A percentile compares a stretch with the other conserved stretches of the same genome.
Evolutionary conservation across 1,140 invertebrate species (phyloP).

Genomic region (Triops longicaudatus): DNA sequence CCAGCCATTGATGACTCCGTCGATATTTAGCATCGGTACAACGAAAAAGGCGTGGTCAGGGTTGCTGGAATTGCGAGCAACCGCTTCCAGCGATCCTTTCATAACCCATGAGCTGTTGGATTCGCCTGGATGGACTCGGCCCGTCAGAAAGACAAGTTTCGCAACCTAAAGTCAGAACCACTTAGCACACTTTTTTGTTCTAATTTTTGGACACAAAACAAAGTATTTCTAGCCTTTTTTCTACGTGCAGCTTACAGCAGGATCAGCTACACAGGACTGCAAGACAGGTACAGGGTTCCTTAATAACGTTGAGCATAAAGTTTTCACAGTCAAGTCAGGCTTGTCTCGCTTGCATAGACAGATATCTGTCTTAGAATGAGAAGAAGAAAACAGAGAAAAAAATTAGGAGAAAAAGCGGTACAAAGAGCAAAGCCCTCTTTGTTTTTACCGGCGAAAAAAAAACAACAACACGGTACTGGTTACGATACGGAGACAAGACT

Average conservation of each 20-base stretch:
- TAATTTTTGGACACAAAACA: not conserved
- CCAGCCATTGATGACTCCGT: conserved; percentile 82
- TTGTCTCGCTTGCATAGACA: conserved; percentile 19
- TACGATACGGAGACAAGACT: conserved; percentile 32
- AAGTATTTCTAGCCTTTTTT: not conserved
- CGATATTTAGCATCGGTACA: conserved; percentile 78
- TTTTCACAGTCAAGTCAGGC: conserved; percentile 6
- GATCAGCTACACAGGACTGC: not conserved
- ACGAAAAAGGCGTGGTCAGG: conserved; percentile 71
- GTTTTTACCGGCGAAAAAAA: not conserved
- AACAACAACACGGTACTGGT: not conserved
- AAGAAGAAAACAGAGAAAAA: conserved; percentile 25
- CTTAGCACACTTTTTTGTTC: not conserved
- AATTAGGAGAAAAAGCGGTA: not conserved
- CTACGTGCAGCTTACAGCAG: not conserved
- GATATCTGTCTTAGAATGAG: conserved; percentile 22
- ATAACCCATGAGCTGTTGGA: conserved; percentile 83
- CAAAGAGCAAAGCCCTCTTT: not conserved
- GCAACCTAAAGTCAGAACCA: conserved; percentile 43
- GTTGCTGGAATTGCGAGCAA: conserved; percentile 51
- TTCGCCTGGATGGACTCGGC: conserved; percentile 80
- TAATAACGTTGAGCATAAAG: conserved; percentile 12
- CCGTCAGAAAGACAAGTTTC: conserved; percentile 63
- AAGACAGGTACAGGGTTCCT: conserved; percentile 2
- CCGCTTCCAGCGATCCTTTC: conserved; percentile 64